Percentiles rank a stretch among this genome's conserved stretches.
phyloP scores from a whole-genome alignment of 2,888 invertebrate species.

The Athalia circularis region DNA sequence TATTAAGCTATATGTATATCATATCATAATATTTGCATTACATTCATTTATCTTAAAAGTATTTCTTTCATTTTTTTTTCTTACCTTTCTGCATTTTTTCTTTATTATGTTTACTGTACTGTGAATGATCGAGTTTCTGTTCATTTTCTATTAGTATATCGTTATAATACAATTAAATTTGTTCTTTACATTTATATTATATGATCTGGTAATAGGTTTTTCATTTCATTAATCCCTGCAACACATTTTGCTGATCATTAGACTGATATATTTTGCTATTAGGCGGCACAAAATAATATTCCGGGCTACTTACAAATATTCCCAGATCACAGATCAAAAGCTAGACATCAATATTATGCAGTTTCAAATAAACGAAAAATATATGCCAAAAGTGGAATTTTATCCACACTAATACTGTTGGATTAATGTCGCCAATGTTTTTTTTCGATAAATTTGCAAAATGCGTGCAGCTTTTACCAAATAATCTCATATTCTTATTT shows the following conservation, averaged over 20 bases:
- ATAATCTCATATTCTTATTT: conserved; percentile 12
- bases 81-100: background rate
- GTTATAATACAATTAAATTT: conserved; percentile 65
- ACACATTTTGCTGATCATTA: conserved; percentile 37
- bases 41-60: conserved; percentile 39
- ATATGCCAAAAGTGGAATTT: background rate
- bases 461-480: background rate
- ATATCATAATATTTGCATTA: conserved; percentile 43
- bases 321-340: background rate
- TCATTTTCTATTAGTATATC: conserved; percentile 26
- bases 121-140: conserved; percentile 75
- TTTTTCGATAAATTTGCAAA: background rate
- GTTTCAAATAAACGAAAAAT: background rate
- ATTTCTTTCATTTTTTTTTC: background rate
- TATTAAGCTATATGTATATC: conserved; percentile 44
- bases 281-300: background rate
- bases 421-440: background rate
- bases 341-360: background rate
- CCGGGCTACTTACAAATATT: background rate
- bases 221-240: conserved; percentile 30
- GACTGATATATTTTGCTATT: conserved; percentile 4
- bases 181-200: conserved; percentile 51
- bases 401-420: background rate
- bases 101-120: conserved; percentile 40
- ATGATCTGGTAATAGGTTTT: conserved; percentile 27